Base-by-base conservation (phyloP, 2,888 invertebrate genomes). In the Epiblema foenella region DNA sequence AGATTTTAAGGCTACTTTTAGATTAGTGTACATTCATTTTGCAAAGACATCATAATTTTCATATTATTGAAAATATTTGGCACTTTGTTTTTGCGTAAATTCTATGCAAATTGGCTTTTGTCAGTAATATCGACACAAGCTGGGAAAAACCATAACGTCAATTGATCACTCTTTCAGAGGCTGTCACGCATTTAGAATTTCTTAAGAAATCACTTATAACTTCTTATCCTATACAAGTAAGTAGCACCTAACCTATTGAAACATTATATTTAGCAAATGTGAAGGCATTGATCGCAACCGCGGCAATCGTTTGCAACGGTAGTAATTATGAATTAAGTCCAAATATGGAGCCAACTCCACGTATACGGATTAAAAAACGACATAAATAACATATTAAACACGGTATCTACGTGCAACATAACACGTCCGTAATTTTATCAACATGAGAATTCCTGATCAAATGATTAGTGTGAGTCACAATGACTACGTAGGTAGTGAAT, bases 391-490 rank as follows among this genome's bases (percentile, higher is more conserved):
- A 54, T 24, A 7, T 54, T 54, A 54, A 39, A 39, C 15, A 11
- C 20, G n/a, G 15, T 54, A 7, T 10, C 59, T 52, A 59, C 51
- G 33, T 59, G 42, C 51, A 29, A 24, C 18, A 29, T n/a, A 20
- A 52, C 33, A 46, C 33, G 56, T 46, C n/a, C 9, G n/a, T n/a
- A 12, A 8, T 11, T 33, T 46, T 9, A 33, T 24, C 46, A 42
- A 15, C 29, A 11, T 39, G 11, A 37, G n/a, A 33, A 67, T 67
- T 2, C 20, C 58, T 51, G 12, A 39, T 59, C 39, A 17, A 9
- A 54, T 60, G 37, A 66, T 60, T 46, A 59, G 11, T 70, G 70
- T 70, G 70, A 70, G 29, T 70, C 59, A 70, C 24, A 66, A 33
- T 46, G 56, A 42, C 58, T 60, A 52, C n/a, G n/a, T n/a, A n/a